Evolutionary conservation across 2,797 vertebrate species (phyloP).

Genomic region (Mormyrops attenuatus): DNA sequence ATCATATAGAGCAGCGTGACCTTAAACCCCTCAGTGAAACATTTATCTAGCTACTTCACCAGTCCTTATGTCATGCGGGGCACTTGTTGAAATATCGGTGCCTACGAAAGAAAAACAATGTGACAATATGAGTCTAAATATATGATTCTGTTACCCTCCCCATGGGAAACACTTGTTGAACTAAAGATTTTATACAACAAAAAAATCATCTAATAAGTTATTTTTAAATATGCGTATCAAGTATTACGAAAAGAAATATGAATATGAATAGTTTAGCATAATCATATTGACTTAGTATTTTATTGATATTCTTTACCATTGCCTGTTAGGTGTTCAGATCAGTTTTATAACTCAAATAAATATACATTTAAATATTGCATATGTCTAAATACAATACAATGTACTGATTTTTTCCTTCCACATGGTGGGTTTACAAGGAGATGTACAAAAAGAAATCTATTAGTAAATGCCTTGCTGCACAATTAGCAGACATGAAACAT

Average conservation of each 20-base stretch:
- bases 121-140: neutral
- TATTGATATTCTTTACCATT: neutral
- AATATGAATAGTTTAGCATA: neutral
- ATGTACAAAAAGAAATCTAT: conserved; percentile 64
- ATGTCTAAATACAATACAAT: neutral
- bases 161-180: neutral
- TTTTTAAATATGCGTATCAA: neutral
- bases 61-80: neutral
- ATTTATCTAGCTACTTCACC: neutral
- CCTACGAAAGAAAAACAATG: neutral
- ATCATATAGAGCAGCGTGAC: neutral
- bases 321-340: neutral
- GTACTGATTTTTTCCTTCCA: neutral
- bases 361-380: neutral
- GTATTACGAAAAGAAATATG: neutral
- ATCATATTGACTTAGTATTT: neutral
- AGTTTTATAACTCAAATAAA: neutral
- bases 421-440: conserved; percentile 52
- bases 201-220: neutral
- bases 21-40: neutral
- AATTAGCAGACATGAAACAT: conserved; percentile 70
- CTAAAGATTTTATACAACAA: neutral
- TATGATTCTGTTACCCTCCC: neutral
- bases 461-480: conserved; percentile 71
- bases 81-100: neutral